These are phyloP conservation scores for Coelinius sp. DNA, from an alignment of 2,888 invertebrate genomes.

Conservation along the genomic window DNA sequence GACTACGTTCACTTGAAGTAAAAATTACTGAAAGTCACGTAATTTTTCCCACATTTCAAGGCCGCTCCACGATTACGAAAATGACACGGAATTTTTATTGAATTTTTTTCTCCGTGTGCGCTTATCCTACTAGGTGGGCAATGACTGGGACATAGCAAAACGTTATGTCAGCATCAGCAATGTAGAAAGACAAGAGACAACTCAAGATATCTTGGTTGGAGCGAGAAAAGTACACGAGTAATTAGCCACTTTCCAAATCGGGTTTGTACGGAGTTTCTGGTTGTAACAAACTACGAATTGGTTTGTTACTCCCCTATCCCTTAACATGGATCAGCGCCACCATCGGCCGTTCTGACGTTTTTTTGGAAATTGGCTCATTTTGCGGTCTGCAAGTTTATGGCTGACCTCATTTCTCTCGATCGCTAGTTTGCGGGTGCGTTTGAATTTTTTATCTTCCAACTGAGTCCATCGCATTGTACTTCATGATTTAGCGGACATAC, in stretches of 20 bases:
- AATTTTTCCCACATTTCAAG: too few relatives aligned
- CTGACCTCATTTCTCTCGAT: constrained; percentile 32
- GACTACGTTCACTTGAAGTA: too few relatives aligned
- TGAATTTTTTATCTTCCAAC: constrained; percentile 31
- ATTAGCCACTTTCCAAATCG: too few relatives aligned
- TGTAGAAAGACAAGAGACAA: constrained; percentile 9
- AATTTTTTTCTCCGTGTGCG: too few relatives aligned
- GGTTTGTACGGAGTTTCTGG: too few relatives aligned
- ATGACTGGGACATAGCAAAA: not conserved
- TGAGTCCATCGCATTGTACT: not conserved
- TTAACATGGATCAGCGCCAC: too few relatives aligned
- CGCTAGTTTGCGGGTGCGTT: constrained; percentile 2
- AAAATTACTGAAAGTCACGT: too few relatives aligned
- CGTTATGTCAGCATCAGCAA: constrained; percentile 7
- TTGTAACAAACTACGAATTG: too few relatives aligned
- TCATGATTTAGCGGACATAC: not conserved
- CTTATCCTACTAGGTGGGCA: not conserved
- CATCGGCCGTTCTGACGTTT: too few relatives aligned
- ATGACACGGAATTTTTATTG: not conserved
- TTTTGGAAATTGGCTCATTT: too few relatives aligned
- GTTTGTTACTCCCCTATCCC: too few relatives aligned
- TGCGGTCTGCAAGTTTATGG: constrained; percentile 11
- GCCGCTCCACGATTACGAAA: too few relatives aligned
- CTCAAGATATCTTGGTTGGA: not conserved
- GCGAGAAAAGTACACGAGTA: not conserved